Evolutionary conservation across 2,113 vertebrate species (phyloP), one percentile per base, ranked within the genome.

Genomic region (Chlorocebus sabaeus): DNA sequence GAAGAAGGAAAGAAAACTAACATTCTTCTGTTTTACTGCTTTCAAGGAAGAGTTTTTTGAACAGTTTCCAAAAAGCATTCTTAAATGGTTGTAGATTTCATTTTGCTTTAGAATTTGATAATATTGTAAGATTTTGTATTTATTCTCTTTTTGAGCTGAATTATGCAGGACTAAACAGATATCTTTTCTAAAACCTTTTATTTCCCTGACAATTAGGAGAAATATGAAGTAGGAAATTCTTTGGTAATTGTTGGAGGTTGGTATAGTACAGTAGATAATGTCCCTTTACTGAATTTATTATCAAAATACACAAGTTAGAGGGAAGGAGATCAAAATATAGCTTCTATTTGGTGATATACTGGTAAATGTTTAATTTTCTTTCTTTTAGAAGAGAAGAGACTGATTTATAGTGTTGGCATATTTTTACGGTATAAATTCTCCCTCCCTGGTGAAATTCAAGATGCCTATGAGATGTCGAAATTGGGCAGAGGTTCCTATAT

Each of bases 21-120:
- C 17, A 3, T 79, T 88, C 80, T 80, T 45, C 38, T 64, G 0
- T 92, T 67, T 78, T 68, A 72, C 18, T 48, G 57, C 61, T 81
- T 95, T 92, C 23, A 92, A 61, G 55, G 73, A 78, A 76, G 68
- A 12, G 10, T 82, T 87, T 84, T 84, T 48, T 52, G 81, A 79
- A 48, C 76, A 88, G 32, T 38, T 90, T 80, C 64, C 38, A 67
- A 35, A 35, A 90, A 97, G 25, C 35, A 16, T 90, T 80, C 45
- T n/a, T 35, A 73, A 67, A 22, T 45, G 25, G 22, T 50, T 48
- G 17, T 55, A 55, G 40, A n/a, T 90, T 94, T 96, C 89, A 87
- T 64, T 95, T 81, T 67, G 32, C 64, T 86, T 89, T 78, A 67
- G 2, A 82, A 14, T 82, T 52, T 78, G 23, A 83, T 5, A 57